Evolutionary conservation across 2,797 vertebrate species (phyloP).

Genomic region (Lateolabrax maculatus): DNA sequence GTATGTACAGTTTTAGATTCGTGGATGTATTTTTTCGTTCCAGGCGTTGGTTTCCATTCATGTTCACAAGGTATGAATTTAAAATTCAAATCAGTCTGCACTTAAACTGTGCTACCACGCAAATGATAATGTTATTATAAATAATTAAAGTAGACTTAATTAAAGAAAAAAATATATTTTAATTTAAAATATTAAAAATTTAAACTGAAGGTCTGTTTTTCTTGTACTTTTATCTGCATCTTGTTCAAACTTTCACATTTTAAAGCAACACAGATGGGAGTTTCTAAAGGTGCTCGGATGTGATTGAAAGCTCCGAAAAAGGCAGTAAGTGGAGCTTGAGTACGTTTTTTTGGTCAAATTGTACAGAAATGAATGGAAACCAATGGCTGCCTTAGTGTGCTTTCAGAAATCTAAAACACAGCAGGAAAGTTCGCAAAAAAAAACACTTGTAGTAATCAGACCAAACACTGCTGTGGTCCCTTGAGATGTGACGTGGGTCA

Average conservation of each 20-base stretch:
- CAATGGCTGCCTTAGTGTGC: constrained; percentile 3
- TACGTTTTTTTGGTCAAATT: no score
- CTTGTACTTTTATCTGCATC: background rate
- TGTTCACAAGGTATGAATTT: background rate
- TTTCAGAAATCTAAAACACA: background rate
- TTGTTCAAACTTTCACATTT: no score
- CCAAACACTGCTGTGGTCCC: background rate
- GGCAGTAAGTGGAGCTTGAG: no score
- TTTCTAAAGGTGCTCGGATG: background rate
- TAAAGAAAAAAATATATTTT: background rate
- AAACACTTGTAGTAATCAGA: background rate
- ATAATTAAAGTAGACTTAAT: background rate
- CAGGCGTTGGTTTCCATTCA: background rate
- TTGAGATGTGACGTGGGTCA: background rate
- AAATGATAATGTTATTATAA: background rate
- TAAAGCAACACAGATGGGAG: background rate
- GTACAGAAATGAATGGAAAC: constrained; percentile 2
- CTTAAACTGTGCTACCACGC: background rate
- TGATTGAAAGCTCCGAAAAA: no score
- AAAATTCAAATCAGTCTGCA: background rate
- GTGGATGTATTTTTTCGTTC: background rate
- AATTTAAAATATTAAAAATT: constrained; percentile 1
- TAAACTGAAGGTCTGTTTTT: background rate
- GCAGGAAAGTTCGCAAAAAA: no score
- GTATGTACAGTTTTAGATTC: background rate